Evolutionary conservation across 2,888 invertebrate genomes (phyloP), one percentile per base, ranked within the genome.

Genomic region (Terebella lapidaria): DNA sequence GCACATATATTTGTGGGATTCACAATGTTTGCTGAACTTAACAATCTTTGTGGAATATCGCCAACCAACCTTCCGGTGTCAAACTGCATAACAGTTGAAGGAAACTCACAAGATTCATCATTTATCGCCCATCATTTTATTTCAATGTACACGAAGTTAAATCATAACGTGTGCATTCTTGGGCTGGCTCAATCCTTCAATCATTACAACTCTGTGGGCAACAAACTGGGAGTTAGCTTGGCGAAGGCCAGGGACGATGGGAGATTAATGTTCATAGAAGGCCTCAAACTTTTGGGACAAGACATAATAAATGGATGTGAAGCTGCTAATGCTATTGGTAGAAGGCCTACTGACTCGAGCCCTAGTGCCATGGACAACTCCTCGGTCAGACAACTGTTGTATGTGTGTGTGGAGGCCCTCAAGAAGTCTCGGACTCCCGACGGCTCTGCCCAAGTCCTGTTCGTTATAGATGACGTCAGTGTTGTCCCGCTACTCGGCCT

Each of bases 81-180:
- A 27, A 29, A 29, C 22, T 28, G 27, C 24, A 1, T 49, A 25
- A 4, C 28, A n/a, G 51, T 51, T 18, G 35, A 24, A 22, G 27
- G 35, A 24, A 18, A 20, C 5, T 42, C 42, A 24, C 49, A 46
- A 26, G 73, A 75, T 58, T 67, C 72, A 27, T 65, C 67, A 30
- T 74, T 74, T 63, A 58, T 76, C n/a, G 58, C 75, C 28, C 74
- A 74, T 58, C 72, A 75, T 58, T 72, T 73, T 53, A 57, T 74
- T 20, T 71, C 72, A 5, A 67, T 63, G 46, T 71, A 66, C 51
- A 53, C 72, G 51, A 71, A 66, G 51, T 42, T 25, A 2, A 46
- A 49, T 10, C 29, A 54, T 45, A 65, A 62, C 30, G 71, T 74
- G 24, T 69, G 71, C 60, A 63, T 75, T 29, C 60, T 76, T 2